These are phyloP conservation scores for Vulpes lagopus DNA, from an alignment of 2,113 vertebrate genomes.

Conservation along the genomic window DNA sequence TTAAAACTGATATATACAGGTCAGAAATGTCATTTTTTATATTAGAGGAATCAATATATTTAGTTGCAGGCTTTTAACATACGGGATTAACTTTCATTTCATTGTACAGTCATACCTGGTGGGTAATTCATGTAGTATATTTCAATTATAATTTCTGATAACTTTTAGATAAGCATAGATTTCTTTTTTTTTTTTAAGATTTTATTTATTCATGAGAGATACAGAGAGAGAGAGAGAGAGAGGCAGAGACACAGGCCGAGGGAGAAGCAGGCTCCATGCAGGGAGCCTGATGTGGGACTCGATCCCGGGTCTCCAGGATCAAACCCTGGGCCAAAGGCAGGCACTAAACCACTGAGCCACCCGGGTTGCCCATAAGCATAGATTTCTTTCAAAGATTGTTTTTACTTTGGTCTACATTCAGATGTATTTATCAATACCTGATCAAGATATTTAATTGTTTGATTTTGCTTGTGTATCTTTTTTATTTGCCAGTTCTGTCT, in stretches of 20 bases:
- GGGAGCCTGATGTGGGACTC: no score
- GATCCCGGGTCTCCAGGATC: no score
- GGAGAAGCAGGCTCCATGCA: no score
- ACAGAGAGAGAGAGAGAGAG: no score
- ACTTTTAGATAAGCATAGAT: neutral
- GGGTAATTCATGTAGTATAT: neutral
- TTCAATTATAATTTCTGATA: conserved; percentile 2
- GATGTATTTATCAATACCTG: neutral
- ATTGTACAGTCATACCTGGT: neutral
- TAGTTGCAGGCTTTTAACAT: conserved; percentile 21
- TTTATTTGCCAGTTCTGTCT: neutral
- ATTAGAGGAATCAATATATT: neutral
- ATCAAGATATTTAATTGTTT: conserved; percentile 4
- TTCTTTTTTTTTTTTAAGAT: neutral
- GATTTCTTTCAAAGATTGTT: neutral
- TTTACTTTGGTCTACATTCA: neutral
- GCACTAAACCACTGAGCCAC: no score
- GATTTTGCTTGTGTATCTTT: conserved; percentile 27
- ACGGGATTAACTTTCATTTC: neutral
- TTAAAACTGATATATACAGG: neutral
- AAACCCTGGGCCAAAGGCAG: no score
- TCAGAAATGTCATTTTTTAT: conserved; percentile 6
- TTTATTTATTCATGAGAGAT: no score
- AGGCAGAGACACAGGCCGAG: no score
- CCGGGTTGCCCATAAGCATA: neutral